Evolutionary conservation across 2,113 vertebrate species (phyloP).

Genomic region (Murina feae): DNA sequence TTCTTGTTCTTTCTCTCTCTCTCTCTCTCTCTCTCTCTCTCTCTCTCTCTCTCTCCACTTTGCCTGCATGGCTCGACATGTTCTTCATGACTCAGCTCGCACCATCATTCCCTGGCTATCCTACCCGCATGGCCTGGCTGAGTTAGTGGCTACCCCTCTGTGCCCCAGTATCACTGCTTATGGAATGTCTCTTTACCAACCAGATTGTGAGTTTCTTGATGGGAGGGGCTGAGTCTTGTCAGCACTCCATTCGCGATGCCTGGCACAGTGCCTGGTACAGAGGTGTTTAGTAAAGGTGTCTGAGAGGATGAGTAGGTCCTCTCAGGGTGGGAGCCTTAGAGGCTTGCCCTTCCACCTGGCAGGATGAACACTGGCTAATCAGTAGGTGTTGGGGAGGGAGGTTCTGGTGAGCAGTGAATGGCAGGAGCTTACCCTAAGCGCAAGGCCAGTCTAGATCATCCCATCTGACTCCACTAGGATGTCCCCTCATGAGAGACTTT

Average conservation of each 20-base stretch:
- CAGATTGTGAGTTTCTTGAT: not conserved
- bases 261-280: not conserved
- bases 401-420: not conserved
- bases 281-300: not conserved
- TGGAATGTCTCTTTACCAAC: not conserved
- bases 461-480: not conserved
- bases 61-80: not conserved
- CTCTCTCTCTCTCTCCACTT: not conserved
- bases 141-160: not conserved
- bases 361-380: not conserved
- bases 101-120: not conserved
- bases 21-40: not conserved
- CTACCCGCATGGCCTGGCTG: rapidly evolving
- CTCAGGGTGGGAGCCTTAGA: not conserved
- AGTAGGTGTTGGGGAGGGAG: not conserved
- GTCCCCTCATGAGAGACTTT: not conserved
- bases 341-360: not conserved
- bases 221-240: not conserved
- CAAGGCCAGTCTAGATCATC: not conserved
- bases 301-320: not conserved
- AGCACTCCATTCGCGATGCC: not conserved
- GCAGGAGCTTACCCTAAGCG: not conserved
- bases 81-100: not conserved
- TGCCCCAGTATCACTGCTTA: not conserved
- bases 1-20: no score